These are phyloP conservation scores for Coracias cyanogaster DNA, from an alignment of 2,797 vertebrate genomes.

Conservation along the genomic window DNA sequence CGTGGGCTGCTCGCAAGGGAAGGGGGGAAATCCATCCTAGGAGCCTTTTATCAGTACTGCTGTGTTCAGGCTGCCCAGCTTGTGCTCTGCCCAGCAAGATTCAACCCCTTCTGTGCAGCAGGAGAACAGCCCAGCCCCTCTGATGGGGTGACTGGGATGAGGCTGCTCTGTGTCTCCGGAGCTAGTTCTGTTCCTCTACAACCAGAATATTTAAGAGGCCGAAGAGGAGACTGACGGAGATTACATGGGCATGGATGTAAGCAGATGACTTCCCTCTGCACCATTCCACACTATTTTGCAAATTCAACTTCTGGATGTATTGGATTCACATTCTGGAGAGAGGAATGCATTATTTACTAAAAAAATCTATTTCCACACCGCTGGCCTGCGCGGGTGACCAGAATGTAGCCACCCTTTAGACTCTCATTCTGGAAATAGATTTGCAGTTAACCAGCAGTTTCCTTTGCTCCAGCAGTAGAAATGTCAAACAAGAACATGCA, in stretches of 20 bases:
- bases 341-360: not conserved
- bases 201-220: not conserved
- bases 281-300: not conserved
- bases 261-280: not conserved
- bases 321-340: not conserved
- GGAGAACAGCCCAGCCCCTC: not conserved
- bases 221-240: not conserved
- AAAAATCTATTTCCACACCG: not conserved
- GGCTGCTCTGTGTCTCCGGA: not conserved
- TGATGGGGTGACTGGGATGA: not conserved
- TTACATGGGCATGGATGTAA: accelerated
- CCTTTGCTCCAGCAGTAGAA: not conserved
- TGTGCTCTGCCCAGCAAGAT: not conserved
- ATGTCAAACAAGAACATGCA: not conserved
- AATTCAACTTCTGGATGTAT: not conserved
- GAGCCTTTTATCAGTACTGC: not conserved
- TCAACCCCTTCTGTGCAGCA: not conserved
- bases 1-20: not conserved
- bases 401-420: not conserved
- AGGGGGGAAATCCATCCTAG: not conserved
- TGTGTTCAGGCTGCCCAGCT: not conserved
- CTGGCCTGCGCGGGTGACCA: not conserved
- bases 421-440: not conserved
- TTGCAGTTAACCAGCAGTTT: not conserved
- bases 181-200: not conserved